phyloP scores from a whole-genome alignment of 2,797 vertebrate genomes.

The Sciurus carolinensis region DNA sequence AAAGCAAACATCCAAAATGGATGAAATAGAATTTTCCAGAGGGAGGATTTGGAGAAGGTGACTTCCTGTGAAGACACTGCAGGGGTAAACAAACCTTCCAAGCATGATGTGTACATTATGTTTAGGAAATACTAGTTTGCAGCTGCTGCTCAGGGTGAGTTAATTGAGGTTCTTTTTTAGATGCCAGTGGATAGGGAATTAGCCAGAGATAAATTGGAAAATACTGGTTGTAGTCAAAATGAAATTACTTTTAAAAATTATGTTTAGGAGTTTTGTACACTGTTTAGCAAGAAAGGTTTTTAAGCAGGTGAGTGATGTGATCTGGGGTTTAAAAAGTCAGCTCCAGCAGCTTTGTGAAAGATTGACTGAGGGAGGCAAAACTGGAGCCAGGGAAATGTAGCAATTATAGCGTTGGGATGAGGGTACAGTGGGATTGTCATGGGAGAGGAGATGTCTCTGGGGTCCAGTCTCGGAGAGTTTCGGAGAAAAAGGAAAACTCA shows the following conservation, averaged over 20 bases:
- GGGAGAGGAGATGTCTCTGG: too few relatives aligned
- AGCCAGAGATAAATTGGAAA: neutral
- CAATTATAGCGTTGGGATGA: too few relatives aligned
- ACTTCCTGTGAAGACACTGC: neutral
- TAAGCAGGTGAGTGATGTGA: neutral
- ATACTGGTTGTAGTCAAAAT: neutral
- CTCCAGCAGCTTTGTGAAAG: constrained; percentile 8
- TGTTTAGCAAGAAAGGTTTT: constrained; percentile 8
- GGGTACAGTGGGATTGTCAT: too few relatives aligned
- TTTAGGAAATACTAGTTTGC: neutral
- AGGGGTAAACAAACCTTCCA: too few relatives aligned
- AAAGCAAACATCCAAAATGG: neutral
- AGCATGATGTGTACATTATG: neutral
- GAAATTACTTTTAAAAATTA: constrained; percentile 52
- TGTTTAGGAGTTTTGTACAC: neutral
- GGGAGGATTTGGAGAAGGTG: neutral
- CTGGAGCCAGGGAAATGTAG: neutral
- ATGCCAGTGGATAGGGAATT: neutral
- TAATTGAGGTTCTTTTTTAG: neutral
- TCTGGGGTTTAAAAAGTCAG: neutral
- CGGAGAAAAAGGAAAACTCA: too few relatives aligned
- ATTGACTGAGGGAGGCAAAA: neutral
- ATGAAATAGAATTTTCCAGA: neutral
- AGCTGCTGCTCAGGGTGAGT: neutral
- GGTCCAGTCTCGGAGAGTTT: too few relatives aligned